Evolutionary conservation across 1,140 invertebrate species (phyloP), one percentile per base, ranked within the genome.

Genomic region (Drosophila kepulauana): DNA sequence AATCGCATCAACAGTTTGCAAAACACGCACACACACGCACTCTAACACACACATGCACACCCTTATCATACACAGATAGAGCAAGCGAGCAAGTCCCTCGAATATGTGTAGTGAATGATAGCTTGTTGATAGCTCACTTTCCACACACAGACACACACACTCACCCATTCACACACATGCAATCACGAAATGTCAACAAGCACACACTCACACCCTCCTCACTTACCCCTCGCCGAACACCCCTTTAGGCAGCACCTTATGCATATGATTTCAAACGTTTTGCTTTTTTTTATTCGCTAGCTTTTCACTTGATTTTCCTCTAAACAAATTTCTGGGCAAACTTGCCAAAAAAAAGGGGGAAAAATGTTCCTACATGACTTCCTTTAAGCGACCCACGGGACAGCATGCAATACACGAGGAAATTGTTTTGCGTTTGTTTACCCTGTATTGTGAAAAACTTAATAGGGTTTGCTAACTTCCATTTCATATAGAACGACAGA

Each of bases 111-210:
- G 85, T 87, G 84, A 87, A 88, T 87, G 84, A 87, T 87, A 87
- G 80, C 84, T 84, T 84, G 84, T 87, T 87, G 84, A 87, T 87
- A 87, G 84, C 84, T 87, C 80, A 87, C 84, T 87, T 87, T 87
- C 49, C 64, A 43, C 73, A 64, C 79, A 65, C 64, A 70, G 68
- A 63, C 28, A 67, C 58, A 57, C 56, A 49, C 77, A 65, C 57
- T 65, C 35, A 38, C 35, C 10, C 35, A 46, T 10, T 33, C 58
- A 54, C 73, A 54, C 59, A 75, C 20, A 33, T 15, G 46, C 45
- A n/a, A 66, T 61, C 77, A 68, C 65, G 67, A 61, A 82, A 82
- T 87, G 80, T 87, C 84, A 87, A 87, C 84, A 87, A 75, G 73
- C 84, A 74, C 43, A 62, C 56, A 58, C 62, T 45, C 62, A 30